Evolutionary conservation across 2,113 vertebrate species (phyloP), one percentile per base, ranked within the genome.

Genomic region (Falco punctatus): DNA sequence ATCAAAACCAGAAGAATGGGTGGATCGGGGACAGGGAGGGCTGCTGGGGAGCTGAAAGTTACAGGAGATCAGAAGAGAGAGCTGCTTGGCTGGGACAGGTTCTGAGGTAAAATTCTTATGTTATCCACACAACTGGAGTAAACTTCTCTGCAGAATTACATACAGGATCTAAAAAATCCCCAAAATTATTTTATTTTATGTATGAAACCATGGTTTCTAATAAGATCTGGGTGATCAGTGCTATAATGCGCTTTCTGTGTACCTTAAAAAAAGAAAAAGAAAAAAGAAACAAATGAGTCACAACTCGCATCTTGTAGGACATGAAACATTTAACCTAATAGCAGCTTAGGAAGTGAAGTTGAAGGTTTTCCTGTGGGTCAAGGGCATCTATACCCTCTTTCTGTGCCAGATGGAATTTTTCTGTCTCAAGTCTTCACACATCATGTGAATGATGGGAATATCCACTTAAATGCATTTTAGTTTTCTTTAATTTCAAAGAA

Each of bases 21-120:
- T 28, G 15, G 9, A 5, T 7, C 1, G 1, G 6, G 9, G 42
- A 19, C 15, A 12, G 19, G 10, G 22, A 21, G 17, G 11, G 9
- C 52, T 78, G n/a, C 52, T 66, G 65, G 35, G 32, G 54, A 91
- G 33, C 28, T 52, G 55, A 21, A 80, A 24, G 30, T 62, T 73
- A 35, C 0, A 2, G 33, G 32, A 81, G 27, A 33, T 78, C 35
- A 69, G 75, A 70, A 81, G 35, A 73, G 52, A 44, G 58, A 66
- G 26, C 30, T 61, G n/a, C 52, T 82, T 49, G 46, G 18, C 67
- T 24, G 46, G 42, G 38, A 73, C 54, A 69, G 66, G 16, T 65
- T 65, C n/a, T 16, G 33, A 67, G 32, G 16, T 51, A 38, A 83
- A 55, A 52, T 38, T 73, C 13, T 26, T 22, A 18, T 55, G 35